These are phyloP conservation scores for Thysanoteuthis rhombus DNA, from an alignment of 2,888 invertebrate species.

Conservation along the genomic window DNA sequence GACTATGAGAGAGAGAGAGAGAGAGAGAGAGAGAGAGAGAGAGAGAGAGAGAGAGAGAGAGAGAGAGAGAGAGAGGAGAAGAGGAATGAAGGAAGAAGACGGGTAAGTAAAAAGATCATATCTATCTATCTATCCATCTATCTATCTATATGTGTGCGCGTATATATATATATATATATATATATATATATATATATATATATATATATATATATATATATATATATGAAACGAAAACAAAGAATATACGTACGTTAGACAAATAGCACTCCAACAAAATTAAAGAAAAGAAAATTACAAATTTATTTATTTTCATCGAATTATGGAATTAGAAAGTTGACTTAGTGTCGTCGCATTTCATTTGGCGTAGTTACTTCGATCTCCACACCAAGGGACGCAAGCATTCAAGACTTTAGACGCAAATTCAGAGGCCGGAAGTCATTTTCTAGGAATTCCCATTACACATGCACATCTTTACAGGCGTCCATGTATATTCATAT, in stretches of 20 bases:
- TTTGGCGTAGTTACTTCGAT: neutral
- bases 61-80: no score
- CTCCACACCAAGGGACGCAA: neutral
- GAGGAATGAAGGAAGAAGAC: no score
- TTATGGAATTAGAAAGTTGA: neutral
- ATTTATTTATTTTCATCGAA: neutral
- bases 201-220: neutral
- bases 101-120: neutral
- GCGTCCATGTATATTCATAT: neutral
- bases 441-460: neutral
- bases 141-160: neutral
- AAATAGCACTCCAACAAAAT: neutral
- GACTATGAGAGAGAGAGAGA: neutral
- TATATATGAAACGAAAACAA: neutral
- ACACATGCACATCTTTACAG: neutral
- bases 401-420: neutral
- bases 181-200: constrained; percentile 1
- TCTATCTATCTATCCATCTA: no score
- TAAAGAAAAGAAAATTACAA: neutral
- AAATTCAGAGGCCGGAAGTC: neutral
- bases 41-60: no score
- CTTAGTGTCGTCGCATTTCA: neutral
- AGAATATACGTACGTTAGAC: neutral
- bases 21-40: neutral
- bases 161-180: neutral